Evolutionary conservation across 2,113 vertebrate species (phyloP).

Genomic region (Spea bombifrons): DNA sequence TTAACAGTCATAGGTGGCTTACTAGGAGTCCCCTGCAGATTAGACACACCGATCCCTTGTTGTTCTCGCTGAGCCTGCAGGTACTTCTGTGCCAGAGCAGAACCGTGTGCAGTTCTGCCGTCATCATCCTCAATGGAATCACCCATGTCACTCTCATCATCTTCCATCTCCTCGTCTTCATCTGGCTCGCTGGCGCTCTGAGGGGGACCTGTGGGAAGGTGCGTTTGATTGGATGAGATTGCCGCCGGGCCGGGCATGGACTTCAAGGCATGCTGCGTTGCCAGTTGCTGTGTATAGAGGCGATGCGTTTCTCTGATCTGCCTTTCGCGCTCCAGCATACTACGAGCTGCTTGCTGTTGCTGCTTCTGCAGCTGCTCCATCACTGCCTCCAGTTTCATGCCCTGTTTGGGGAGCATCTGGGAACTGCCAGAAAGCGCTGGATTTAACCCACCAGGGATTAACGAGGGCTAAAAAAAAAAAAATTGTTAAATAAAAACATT

Average conservation of each 20-base stretch:
- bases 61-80: conserved; percentile 72
- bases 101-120: conserved; percentile 56
- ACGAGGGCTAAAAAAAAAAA: conserved; percentile 62
- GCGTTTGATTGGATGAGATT: conserved; percentile 59
- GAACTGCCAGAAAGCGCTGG: conserved; percentile 53
- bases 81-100: conserved; percentile 67
- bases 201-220: conserved; percentile 63
- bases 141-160: conserved; percentile 75
- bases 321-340: conserved; percentile 76
- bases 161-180: conserved; percentile 73
- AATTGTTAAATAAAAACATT: not conserved
- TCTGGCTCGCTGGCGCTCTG: conserved; percentile 55
- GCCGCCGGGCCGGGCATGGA: conserved; percentile 61
- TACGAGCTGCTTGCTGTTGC: conserved; percentile 74
- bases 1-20: conserved; percentile 65
- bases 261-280: conserved; percentile 76
- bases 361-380: conserved; percentile 92
- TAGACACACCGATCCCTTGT: conserved; percentile 60
- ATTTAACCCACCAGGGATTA: conserved; percentile 65
- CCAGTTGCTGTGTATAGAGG: conserved; percentile 79
- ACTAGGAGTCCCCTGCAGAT: conserved; percentile 48
- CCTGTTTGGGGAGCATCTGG: conserved; percentile 67
- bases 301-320: conserved; percentile 80
- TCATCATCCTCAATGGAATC: conserved; percentile 65
- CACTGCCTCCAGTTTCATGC: conserved; percentile 79